Evolutionary conservation across 1,140 invertebrate species (phyloP).

Genomic region (Charaxes varanes): DNA sequence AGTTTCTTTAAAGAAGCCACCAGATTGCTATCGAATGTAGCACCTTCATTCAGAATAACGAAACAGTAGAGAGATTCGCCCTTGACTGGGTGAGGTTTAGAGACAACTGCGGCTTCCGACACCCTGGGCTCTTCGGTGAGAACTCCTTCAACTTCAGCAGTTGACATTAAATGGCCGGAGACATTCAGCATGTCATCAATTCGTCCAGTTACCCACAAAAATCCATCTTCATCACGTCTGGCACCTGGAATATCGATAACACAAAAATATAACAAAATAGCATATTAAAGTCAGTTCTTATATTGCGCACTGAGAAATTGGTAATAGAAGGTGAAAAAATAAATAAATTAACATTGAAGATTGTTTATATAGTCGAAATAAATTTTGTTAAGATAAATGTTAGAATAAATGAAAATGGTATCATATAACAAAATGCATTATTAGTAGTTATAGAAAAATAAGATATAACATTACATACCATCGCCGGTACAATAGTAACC

Average conservation of each 20-base stretch:
- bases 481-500: conserved; percentile 98
- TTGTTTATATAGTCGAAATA: neutral
- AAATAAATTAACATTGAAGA: too few species aligned
- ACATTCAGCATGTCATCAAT: conserved; percentile 99
- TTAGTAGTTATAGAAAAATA: too few species aligned
- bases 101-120: conserved; percentile 96
- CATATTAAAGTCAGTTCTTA: too few species aligned
- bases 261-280: too few species aligned
- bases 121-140: conserved; percentile 89
- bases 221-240: conserved; percentile 92
- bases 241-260: conserved; percentile 88
- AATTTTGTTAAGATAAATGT: neutral
- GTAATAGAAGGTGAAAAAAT: too few species aligned
- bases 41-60: conserved; percentile 89
- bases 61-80: conserved; percentile 98
- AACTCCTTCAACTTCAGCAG: conserved; percentile 95
- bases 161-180: conserved; percentile 97
- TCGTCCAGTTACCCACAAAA: conserved; percentile 96
- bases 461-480: conserved; percentile 82
- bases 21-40: conserved; percentile 80
- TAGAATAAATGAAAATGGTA: too few species aligned
- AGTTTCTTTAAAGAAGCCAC: conserved; percentile 84
- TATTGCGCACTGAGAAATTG: too few species aligned
- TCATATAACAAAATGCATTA: too few species aligned
- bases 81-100: conserved; percentile 93